Evolutionary conservation across 2,888 invertebrate genomes (phyloP).

Genomic region (Drosophila kuntzei): DNA sequence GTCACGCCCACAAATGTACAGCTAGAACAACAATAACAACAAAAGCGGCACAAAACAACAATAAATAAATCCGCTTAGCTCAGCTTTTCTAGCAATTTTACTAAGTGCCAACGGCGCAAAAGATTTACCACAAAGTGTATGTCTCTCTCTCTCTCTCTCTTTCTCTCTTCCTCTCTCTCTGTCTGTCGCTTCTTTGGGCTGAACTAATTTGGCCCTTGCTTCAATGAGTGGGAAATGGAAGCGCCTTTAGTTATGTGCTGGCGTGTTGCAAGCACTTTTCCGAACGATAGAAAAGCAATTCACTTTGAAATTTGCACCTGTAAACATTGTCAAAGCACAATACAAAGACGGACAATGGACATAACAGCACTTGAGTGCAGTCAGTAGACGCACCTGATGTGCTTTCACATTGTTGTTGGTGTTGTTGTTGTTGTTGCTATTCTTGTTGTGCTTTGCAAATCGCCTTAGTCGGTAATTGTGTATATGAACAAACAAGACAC

Average conservation of each 20-base stretch:
- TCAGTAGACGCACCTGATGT: slow-evolving; percentile 64
- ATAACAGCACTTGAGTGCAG: slow-evolving; percentile 72
- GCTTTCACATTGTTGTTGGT: slow-evolving; percentile 28
- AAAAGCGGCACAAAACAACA: slow-evolving; percentile 28
- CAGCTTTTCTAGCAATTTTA: slow-evolving; percentile 65
- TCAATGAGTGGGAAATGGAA: slow-evolving; percentile 32
- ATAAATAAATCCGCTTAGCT: slow-evolving; percentile 67
- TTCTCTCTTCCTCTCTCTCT: slow-evolving; percentile 1
- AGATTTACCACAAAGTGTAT: slow-evolving; percentile 44
- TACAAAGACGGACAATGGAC: slow-evolving; percentile 61
- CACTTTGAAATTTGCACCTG: slow-evolving; percentile 82
- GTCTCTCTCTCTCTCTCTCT: slow-evolving; percentile 5
- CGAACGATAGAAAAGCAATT: slow-evolving; percentile 81
- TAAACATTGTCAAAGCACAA: slow-evolving; percentile 76
- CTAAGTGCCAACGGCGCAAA: slow-evolving; percentile 64
- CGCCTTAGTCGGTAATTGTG: slow-evolving; percentile 80
- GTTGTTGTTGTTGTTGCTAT: slow-evolving; percentile 34
- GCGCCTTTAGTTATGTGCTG: slow-evolving; percentile 58
- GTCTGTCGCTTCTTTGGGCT: slow-evolving; percentile 11
- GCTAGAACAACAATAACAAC: slow-evolving; percentile 10
- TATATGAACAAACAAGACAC: slow-evolving; percentile 69
- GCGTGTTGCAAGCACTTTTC: slow-evolving; percentile 80
- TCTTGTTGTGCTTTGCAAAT: slow-evolving; percentile 64
- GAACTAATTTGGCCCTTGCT: slow-evolving; percentile 69
- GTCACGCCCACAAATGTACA: slow-evolving; percentile 49